These are phyloP conservation scores for Eupithecia subumbrata DNA, from an alignment of 2,888 invertebrate genomes.

Conservation along the genomic window DNA sequence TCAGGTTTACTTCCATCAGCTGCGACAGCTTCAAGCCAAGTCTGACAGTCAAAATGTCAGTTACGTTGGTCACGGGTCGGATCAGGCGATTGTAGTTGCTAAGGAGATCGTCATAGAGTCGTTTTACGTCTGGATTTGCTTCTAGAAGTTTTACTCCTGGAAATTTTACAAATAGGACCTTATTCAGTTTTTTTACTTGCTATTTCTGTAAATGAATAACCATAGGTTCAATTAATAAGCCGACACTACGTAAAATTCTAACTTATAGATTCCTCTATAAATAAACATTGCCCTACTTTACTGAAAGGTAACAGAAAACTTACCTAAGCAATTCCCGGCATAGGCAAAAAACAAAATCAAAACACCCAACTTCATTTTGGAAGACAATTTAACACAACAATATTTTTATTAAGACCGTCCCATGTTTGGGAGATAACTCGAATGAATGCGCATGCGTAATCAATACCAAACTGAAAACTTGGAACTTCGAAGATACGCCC, in stretches of 20 bases:
- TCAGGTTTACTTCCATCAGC: conserved; percentile 95
- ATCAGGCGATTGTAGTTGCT: conserved; percentile 98
- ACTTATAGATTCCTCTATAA: background rate
- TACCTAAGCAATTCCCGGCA: conserved; percentile 54
- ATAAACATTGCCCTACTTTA: background rate
- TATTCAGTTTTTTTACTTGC: background rate
- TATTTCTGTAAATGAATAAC: background rate
- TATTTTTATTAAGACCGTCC: conserved; percentile 43
- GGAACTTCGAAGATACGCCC: conserved; percentile 37
- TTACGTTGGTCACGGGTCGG: conserved; percentile 96
- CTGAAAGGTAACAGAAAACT: conserved; percentile 6
- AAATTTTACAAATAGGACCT: conserved; percentile 38
- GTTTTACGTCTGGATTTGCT: conserved; percentile 96
- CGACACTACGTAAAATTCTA: background rate
- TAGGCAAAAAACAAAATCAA: conserved; percentile 60
- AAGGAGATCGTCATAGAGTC: conserved; percentile 97
- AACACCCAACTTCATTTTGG: conserved; percentile 63
- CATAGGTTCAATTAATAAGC: background rate
- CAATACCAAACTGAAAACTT: conserved; percentile 59
- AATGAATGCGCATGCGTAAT: conserved; percentile 72
- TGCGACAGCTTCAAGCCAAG: conserved; percentile 95
- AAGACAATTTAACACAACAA: conserved; percentile 34
- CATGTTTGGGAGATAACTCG: conserved; percentile 55
- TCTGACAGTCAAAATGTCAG: conserved; percentile 95
- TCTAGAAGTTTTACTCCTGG: conserved; percentile 83